Conservation (phyloP, 1,140 invertebrate species). For the Melanaphis sacchari region DNA sequence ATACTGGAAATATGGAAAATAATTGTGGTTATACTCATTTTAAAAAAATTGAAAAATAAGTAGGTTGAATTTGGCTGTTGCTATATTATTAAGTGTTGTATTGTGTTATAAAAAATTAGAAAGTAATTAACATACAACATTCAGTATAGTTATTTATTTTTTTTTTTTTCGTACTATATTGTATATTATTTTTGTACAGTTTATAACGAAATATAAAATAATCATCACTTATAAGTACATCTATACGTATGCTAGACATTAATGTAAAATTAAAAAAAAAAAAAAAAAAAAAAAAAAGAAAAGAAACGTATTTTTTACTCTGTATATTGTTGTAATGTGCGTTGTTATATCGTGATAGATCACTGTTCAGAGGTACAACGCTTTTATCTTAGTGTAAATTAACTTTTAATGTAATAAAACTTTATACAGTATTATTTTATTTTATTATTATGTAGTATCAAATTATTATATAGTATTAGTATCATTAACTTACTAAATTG, state of each 20-base stretch:
- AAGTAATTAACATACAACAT: neutral
- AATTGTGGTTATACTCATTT: too few species aligned
- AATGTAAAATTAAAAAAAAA: too few species aligned
- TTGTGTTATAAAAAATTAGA: neutral
- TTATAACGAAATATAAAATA: neutral
- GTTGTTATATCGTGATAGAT: neutral
- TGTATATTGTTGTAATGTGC: neutral
- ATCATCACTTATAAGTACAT: neutral
- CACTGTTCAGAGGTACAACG: neutral
- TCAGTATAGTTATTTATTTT: too few species aligned
- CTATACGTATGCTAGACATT: neutral
- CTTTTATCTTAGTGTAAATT: neutral
- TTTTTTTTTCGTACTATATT: neutral
- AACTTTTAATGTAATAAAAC: neutral
- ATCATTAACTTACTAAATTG: neutral
- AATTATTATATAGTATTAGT: neutral
- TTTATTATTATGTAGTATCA: neutral
- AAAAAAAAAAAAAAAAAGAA: too few species aligned
- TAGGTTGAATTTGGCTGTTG: too few species aligned
- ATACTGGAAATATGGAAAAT: too few species aligned
- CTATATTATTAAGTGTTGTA: neutral
- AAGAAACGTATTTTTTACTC: neutral
- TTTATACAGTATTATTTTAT: neutral
- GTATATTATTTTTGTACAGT: neutral
- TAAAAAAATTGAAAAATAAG: too few species aligned